Conservation (phyloP, 2,797 vertebrate species). For the Clamator glandarius region DNA sequence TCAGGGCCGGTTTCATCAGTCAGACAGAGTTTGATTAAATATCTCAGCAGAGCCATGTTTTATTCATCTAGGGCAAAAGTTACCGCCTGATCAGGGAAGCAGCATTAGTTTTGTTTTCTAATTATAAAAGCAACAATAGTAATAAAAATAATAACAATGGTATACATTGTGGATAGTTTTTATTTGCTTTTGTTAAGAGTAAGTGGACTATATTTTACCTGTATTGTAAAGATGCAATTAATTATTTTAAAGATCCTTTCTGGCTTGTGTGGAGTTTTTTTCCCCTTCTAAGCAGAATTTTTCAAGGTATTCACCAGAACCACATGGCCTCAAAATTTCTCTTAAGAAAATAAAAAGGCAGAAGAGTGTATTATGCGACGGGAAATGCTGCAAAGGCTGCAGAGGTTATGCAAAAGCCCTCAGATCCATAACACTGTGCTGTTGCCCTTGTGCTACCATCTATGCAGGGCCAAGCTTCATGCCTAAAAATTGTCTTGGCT, state of each 20-base stretch:
- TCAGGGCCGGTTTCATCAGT: conserved; percentile 40
- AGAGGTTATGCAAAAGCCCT: not conserved
- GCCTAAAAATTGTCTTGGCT: not conserved
- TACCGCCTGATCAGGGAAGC: not conserved
- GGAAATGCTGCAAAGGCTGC: not conserved
- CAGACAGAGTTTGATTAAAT: conserved; percentile 57
- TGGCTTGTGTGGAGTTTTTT: not conserved
- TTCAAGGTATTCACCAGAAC: not conserved
- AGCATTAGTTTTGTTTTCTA: conserved; percentile 26
- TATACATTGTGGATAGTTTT: not conserved
- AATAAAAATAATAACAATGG: conserved; percentile 32
- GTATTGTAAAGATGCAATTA: not conserved
- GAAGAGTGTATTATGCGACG: not conserved
- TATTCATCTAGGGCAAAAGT: conserved; percentile 27
- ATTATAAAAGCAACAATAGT: not conserved
- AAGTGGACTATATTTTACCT: not conserved
- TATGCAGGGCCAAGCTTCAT: rapidly evolving
- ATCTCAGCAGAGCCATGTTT: conserved; percentile 29
- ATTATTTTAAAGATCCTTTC: not conserved
- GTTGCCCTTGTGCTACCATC: not conserved
- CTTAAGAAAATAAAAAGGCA: not conserved
- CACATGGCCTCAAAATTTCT: not conserved
- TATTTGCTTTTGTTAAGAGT: not conserved
- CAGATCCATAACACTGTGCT: rapidly evolving
- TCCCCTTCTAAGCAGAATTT: not conserved